Evolutionary conservation across 2,113 vertebrate genomes (phyloP).

Genomic region (Furnarius figulus): DNA sequence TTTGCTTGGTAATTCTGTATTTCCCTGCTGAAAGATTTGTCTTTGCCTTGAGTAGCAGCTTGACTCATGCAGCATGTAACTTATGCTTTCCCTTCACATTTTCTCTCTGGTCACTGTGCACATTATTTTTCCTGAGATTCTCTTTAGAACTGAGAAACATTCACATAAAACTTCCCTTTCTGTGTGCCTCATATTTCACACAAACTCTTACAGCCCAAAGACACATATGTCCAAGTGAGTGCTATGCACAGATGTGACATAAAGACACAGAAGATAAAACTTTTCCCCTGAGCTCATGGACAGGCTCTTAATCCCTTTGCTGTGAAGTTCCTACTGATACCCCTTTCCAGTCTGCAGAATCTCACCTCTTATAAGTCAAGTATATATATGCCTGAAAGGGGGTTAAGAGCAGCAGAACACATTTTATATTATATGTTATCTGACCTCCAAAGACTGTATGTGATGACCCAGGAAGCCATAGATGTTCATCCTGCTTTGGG

Average conservation of each 20-base stretch:
- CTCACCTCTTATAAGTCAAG: too few relatives aligned
- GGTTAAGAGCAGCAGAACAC: background rate
- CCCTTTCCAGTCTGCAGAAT: background rate
- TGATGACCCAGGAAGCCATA: background rate
- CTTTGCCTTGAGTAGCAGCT: background rate
- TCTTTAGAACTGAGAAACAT: background rate
- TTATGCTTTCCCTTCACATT: background rate
- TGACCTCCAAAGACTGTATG: background rate
- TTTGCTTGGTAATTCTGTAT: background rate
- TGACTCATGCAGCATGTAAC: background rate
- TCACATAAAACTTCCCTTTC: background rate
- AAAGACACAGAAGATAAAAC: background rate
- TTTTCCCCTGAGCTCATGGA: background rate
- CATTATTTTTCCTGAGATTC: background rate
- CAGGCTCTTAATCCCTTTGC: background rate
- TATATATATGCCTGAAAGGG: background rate
- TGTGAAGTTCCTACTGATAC: background rate
- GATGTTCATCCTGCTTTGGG: background rate
- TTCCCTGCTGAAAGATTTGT: background rate
- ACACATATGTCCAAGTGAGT: background rate
- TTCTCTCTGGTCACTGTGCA: background rate
- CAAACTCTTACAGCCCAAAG: background rate
- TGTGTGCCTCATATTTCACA: background rate
- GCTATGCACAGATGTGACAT: background rate
- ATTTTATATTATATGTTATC: background rate